These are phyloP conservation scores for Lophura nycthemera DNA, from an alignment of 2,113 vertebrate species.

Conservation along the genomic window DNA sequence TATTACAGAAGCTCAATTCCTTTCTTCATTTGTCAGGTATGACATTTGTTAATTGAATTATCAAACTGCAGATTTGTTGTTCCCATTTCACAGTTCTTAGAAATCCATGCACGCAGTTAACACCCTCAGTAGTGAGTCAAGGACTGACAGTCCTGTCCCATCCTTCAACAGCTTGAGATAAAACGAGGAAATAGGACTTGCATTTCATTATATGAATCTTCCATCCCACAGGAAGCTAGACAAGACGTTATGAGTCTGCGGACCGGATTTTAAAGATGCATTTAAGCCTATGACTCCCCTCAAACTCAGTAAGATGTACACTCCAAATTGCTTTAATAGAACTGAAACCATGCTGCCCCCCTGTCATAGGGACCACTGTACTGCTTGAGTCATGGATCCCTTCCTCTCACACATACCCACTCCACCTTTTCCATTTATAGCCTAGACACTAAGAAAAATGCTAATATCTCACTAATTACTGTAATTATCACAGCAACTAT, in stretches of 20 bases:
- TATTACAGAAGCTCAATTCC: not conserved
- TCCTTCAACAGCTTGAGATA: not conserved
- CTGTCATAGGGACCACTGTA: not conserved
- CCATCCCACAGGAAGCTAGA: not conserved
- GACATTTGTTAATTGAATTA: not conserved
- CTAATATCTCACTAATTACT: constrained; percentile 56
- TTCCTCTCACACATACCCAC: not conserved
- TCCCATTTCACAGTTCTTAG: not conserved
- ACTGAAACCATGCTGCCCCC: not conserved
- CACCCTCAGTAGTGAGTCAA: not conserved
- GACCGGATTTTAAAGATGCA: not conserved
- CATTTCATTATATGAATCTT: not conserved
- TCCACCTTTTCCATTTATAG: constrained; percentile 57
- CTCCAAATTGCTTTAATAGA: not conserved
- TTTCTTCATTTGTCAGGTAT: not conserved
- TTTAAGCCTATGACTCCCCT: not conserved
- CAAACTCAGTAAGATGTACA: not conserved
- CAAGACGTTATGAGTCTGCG: not conserved
- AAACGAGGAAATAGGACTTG: not conserved
- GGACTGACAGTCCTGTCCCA: not conserved
- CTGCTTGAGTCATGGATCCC: not conserved
- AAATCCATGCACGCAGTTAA: not conserved
- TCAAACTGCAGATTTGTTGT: not conserved
- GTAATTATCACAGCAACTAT: constrained; percentile 68
- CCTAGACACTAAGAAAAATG: not conserved